Percentiles rank a stretch among this genome's conserved stretches.
These are phyloP conservation scores for Anisognathus igniventris DNA, from an alignment of 2,797 vertebrate species.

Conservation along the genomic window DNA sequence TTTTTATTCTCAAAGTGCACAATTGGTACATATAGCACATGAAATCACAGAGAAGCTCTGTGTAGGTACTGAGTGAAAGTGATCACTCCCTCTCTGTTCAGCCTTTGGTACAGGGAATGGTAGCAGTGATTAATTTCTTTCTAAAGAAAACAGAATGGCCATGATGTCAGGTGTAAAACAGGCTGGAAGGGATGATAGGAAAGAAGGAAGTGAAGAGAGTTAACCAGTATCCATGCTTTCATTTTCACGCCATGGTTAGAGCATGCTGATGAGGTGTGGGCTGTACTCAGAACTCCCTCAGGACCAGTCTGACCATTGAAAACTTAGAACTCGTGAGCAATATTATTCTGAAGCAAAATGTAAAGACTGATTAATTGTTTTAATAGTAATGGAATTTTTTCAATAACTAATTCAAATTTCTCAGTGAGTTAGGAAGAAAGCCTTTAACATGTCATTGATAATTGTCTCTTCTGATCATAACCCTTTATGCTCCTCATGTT, in stretches of 20 bases:
- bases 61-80: background rate
- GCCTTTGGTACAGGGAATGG: background rate
- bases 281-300: background rate
- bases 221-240: background rate
- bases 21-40: background rate
- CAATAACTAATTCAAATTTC: background rate
- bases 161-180: background rate
- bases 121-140: constrained; percentile 4
- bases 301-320: background rate
- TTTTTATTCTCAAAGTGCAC: background rate
- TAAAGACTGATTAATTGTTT: background rate
- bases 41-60: background rate
- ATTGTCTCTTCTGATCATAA: background rate
- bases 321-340: background rate
- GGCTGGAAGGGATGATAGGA: background rate
- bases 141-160: background rate
- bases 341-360: background rate
- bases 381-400: background rate
- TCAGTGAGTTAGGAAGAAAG: background rate
- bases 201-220: background rate
- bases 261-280: background rate
- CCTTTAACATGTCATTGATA: background rate
- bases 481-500: background rate
- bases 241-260: background rate
- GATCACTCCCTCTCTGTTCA: background rate